Base-by-base conservation (phyloP, 2,888 invertebrate species). In the Venustoraphidia nigricollis region DNA sequence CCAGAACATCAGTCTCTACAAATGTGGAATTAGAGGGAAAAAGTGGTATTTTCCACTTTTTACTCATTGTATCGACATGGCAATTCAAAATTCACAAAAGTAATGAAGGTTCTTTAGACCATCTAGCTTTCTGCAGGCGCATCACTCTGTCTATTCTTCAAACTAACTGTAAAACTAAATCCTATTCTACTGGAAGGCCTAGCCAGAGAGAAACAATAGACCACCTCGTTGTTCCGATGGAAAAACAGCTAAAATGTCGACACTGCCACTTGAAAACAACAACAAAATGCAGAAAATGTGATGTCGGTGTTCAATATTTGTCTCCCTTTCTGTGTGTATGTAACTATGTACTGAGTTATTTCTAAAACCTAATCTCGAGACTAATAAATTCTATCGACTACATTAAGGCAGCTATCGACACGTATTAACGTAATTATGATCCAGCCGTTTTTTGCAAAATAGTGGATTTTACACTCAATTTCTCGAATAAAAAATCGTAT, bases 11-110 rank as follows among this genome's bases (percentile, higher is more conserved):
- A 53, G 54, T 45, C 48, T 55, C 4, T 58, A 58, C 47, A 44
- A 54, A 45, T 48, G 49, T 14, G 44, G 46, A 3, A 56, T 58
- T 1, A 51, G 58, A 47, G 56, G 56, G 10, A 58, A 58, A 49
- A 57, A 59, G 36, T 57, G 56, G 54, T 58, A 59, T 51, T 56
- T 58, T 46, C 53, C 54, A 34, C 45, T 58, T 14, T 46, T 58
- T 39, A 42, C 49, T 36, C 53, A 58, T 37, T 48, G 39, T 38
- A 34, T 58, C 35, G 55, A 57, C 50, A 52, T 53, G 52, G 53
- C 53, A 27, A 50, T 48, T 45, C 58, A 57, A 40, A 60, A 58
- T 57, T 17, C 51, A 56, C 44, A 50, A 53, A 42, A 38, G 46
- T 14, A 36, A 49, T 48, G 54, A 53, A 40, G 57, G 55, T 27